Evolutionary conservation across 2,888 invertebrate species (phyloP).

Genomic region (Helicoverpa assulta): DNA sequence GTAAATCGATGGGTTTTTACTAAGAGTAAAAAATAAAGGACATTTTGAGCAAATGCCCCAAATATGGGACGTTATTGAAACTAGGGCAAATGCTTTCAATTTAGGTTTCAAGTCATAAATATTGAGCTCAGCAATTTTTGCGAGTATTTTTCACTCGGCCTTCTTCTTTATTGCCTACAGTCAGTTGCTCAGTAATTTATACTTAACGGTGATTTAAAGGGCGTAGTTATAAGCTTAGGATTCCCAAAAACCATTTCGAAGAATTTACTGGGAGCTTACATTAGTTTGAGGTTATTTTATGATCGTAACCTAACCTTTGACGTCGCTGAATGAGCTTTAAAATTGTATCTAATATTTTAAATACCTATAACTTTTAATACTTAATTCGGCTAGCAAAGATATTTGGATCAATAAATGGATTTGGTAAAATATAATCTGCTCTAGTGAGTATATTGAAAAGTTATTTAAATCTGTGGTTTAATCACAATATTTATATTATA

Average conservation of each 20-base stretch:
- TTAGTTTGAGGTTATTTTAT: conserved; percentile 28
- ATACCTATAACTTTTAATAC: background rate
- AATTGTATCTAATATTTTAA: background rate
- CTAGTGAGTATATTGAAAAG: too few species aligned
- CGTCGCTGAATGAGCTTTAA: background rate
- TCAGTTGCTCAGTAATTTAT: conserved; percentile 36
- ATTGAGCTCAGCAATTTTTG: conserved; percentile 21
- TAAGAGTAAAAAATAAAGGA: background rate
- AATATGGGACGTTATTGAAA: conserved; percentile 25
- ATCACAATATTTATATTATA: too few species aligned
- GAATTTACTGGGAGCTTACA: conserved; percentile 40
- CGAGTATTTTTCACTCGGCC: conserved; percentile 34
- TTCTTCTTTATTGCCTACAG: conserved; percentile 34
- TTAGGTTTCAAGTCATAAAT: conserved; percentile 15
- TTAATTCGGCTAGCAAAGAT: background rate
- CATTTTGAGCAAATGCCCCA: conserved; percentile 1
- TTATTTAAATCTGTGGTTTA: too few species aligned
- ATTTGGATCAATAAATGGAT: background rate
- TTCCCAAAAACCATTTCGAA: conserved; percentile 27
- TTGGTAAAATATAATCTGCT: too few species aligned
- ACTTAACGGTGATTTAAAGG: conserved; percentile 34
- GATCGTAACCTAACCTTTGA: background rate
- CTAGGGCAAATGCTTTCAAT: conserved; percentile 3
- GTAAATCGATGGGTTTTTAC: too few species aligned
- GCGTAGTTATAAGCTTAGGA: conserved; percentile 28